Base-by-base conservation (phyloP, 2,888 invertebrate species). In the Chloroclysta siterata region DNA sequence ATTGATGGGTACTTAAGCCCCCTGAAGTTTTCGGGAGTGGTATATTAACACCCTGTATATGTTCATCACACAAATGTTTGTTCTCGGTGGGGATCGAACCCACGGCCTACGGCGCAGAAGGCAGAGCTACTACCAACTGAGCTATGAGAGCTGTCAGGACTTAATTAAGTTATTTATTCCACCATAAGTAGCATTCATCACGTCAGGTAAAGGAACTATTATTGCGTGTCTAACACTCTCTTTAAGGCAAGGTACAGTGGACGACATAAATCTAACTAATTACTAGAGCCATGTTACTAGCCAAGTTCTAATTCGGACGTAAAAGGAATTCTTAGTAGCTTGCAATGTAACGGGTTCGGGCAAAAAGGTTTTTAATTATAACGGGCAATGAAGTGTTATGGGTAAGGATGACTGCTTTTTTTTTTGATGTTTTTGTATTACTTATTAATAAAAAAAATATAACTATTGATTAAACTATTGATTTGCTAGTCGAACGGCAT, bases 301-400 rank as follows among this genome's bases (percentile, higher is more conserved):
- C 72, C 70, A 73, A 76, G 69, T 60, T 69, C 68, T 61, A 78
- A 74, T 73, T 73, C 72, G 67, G 70, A 75, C 75, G 54, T 74
- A 73, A 70, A 78, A 65, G 74, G 78, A 75, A 77, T 72, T 69
- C 70, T 73, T 68, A 76, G 57, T 77, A 76, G 65, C 65, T n/a
- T n/a, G n/a, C n/a, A n/a, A n/a, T 39, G 48, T 62, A 69, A 63
- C 65, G 68, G 66, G 46, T 39, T 7, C 14, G 17, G 41, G 72
- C 71, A 77, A 79, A 76, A 79, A 77, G 55, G 55, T 62, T 71
- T 70, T 72, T 63, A 67, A 68, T 71, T 68, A 74, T 72, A 68
- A 63, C 72, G 57, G 42, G 41, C 59, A 68, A 52, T 63, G 7
- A 63, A 71, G 73, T 66, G 67, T 60, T 69, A 62, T 51, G n/a